Conservation (phyloP, 1,140 invertebrate genomes). For the Caenorhabditis latens region DNA sequence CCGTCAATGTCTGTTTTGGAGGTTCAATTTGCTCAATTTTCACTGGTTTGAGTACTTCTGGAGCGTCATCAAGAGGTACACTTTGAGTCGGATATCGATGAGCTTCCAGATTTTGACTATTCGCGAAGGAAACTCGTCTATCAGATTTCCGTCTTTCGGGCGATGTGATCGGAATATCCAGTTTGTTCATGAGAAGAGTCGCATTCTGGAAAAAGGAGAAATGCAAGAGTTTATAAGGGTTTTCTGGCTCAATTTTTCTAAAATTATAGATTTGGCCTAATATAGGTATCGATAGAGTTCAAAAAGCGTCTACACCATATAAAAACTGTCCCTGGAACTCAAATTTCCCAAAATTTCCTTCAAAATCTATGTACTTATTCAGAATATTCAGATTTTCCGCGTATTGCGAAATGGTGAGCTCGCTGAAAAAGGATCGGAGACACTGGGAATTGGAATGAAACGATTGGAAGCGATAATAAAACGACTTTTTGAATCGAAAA, state of each 20-base stretch:
- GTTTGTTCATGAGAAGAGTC: neutral
- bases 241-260: neutral
- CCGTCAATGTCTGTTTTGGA: neutral
- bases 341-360: no score
- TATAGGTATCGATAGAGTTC: no score
- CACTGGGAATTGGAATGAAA: no score
- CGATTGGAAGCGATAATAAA: no score
- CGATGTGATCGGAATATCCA: neutral
- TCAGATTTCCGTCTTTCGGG: neutral
- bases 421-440: no score
- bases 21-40: neutral
- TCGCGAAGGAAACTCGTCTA: constrained; percentile 5
- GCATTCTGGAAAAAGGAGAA: constrained; percentile 1
- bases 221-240: neutral
- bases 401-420: no score
- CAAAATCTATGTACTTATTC: no score
- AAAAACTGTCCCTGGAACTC: no score
- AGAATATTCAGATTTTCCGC: no score
- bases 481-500: neutral
- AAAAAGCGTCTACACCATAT: no score
- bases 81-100: neutral
- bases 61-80: neutral
- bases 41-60: neutral
- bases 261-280: no score
- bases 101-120: neutral